Base-by-base conservation (phyloP, 2,888 invertebrate species). In the Agrotis ipsilon region DNA sequence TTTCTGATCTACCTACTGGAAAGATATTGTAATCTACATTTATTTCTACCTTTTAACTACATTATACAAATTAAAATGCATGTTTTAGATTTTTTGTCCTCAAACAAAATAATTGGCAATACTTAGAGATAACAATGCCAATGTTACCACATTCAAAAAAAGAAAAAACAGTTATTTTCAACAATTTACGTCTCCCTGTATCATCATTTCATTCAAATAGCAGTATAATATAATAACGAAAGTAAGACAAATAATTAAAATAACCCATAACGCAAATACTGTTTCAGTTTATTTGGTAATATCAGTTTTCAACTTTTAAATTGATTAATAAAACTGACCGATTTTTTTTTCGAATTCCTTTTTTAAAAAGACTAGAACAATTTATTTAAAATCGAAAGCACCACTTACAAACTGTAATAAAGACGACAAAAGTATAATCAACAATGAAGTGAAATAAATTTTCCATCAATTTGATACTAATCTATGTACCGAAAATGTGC, bases 121-220 rank as follows among this genome's bases (percentile, higher is more conserved):
- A 54, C 54, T 18, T 3, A 1, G 18, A 27, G 4, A 5, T 27
- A 6, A 13, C 1, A n/a, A 55, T 55, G n/a, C 13, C 1, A n/a
- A 55, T 55, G n/a, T 32, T n/a, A 18, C 27, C 13, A 32, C n/a
- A 39, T 5, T 32, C 27, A 16, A n/a, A n/a, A 5, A 27, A 32
- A 54, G 13, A 2, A n/a, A 9, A 24, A 32, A 43, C 13, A 16
- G 46, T 71, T 62, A 21, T 72, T 72, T 64, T 55, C 48, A 13
- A 32, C 2, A 21, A 43, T n/a, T 71, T 64, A 32, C 21, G 3
- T 7, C 78, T 88, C 90, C 91, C 90, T 92, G 92, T 91, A 91
- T 61, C 83, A 71, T 79, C 61, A 75, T 70, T 73, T 46, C 54
- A 68, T 63, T 61, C 18, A 19, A 63, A 46, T 55, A 66, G 24